phyloP scores from a whole-genome alignment of 2,888 invertebrate species.

The Amiota mariae region DNA sequence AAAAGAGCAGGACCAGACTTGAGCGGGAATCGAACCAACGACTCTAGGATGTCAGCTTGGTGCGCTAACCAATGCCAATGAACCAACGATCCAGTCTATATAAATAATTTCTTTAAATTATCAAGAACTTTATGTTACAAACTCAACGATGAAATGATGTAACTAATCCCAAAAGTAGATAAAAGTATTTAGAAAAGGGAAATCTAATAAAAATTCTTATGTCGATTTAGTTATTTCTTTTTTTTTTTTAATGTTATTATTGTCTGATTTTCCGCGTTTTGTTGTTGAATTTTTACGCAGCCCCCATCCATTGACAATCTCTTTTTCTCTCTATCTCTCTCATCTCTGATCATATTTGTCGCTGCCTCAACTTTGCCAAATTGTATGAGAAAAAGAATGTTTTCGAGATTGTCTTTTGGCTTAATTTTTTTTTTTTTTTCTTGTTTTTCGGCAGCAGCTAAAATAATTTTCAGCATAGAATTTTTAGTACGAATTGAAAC shows the following conservation, averaged over 20 bases:
- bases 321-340: background rate
- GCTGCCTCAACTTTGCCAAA: background rate
- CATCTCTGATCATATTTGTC: background rate
- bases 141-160: too few species aligned
- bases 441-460: conserved; percentile 33
- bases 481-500: conserved; percentile 61
- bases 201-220: background rate
- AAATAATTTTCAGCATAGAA: conserved; percentile 57
- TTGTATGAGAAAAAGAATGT: conserved; percentile 42
- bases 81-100: too few species aligned
- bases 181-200: too few species aligned
- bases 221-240: background rate
- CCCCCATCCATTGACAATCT: conserved; percentile 25
- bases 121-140: background rate
- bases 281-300: conserved; percentile 19
- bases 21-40: too few species aligned
- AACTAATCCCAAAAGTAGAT: too few species aligned
- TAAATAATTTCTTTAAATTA: background rate
- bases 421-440: conserved; percentile 11
- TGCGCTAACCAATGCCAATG: too few species aligned
- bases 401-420: conserved; percentile 38
- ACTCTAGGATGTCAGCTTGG: too few species aligned
- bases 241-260: background rate
- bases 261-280: conserved; percentile 10
- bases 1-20: too few species aligned